Base-by-base conservation (phyloP, 2,797 vertebrate genomes). In the Otus scops region DNA sequence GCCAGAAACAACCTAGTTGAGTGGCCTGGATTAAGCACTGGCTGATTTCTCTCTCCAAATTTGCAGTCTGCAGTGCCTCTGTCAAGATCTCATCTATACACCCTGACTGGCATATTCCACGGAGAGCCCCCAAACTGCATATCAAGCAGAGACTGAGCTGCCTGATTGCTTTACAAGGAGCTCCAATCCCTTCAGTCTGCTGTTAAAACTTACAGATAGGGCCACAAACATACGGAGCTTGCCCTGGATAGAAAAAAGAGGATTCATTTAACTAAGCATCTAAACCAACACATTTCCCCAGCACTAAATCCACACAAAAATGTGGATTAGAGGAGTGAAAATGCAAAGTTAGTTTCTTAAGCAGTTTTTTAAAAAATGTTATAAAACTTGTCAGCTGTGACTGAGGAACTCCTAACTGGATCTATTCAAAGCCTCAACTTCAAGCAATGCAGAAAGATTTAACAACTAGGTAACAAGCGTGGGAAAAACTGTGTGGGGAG, bases 361-460 rank as follows among this genome's bases (percentile, higher is more conserved):
- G 51, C 32, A 60, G 57, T 47, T 43, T 22, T 2, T 1, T 9
- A 54, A 45, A 36, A 60, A 73, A 54, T 23, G 36, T 74, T 89
- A 91, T 30, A 95, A 95, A 95, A 94, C 70, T 76, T 88, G 85
- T 93, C 89, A 95, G 38, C 85, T 77, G 38, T 82, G 83, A 92
- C 63, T 67, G 93, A 92, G 90, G 81, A 94, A 82, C 94, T 94
- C 84, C 78, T 91, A 80, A 93, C 60, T 89, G 60, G 16, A 68
- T 92, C 94, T 94, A 91, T 93, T 95, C 90, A 95, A 92, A 95
- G 92, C 34, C 30, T 85, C 57, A 77, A 9, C 59, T 94, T 90
- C 74, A 71, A 95, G 92, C 81, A 54, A 38, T 6, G 8, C 77
- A 94, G 80, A 91, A 70, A 93, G 84, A 93, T 92, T 96, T 95